Evolutionary conservation across 1,140 invertebrate species (phyloP), one percentile per base, ranked within the genome.

Genomic region (Littorina saxatilis): DNA sequence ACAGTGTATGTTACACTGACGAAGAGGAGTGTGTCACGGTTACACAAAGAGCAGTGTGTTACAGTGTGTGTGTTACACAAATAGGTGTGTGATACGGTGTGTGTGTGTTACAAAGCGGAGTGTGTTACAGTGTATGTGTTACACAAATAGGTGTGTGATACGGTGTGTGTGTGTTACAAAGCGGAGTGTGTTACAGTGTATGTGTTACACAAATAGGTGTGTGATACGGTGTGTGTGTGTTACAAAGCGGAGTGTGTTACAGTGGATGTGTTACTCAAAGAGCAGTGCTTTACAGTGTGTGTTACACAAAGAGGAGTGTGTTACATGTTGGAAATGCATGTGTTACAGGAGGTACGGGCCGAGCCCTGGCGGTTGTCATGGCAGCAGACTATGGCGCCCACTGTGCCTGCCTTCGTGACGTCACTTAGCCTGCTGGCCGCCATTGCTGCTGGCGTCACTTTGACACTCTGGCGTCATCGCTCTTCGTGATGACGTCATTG

Each of bases 211-310:
- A n/a, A n/a, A n/a, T n/a, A n/a, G n/a, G n/a, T 66, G 15, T 5
- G 2, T 66, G 2, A 1, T n/a, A 23, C 61, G 15, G n/a, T 29
- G 11, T 29, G 37, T 43, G 9, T 32, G n/a, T n/a, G n/a, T n/a
- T n/a, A n/a, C n/a, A n/a, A n/a, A n/a, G n/a, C n/a, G n/a, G n/a
- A n/a, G n/a, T n/a, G n/a, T n/a, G n/a, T n/a, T n/a, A 37, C 40
- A 74, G 27, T 74, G 20, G 23, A 29, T 74, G 40, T 68, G 63
- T 13, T 68, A n/a, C n/a, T n/a, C n/a, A n/a, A n/a, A n/a, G n/a
- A n/a, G n/a, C n/a, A 23, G 15, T 5, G 2, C 27, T 0, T 4
- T n/a, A 23, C 61, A 23, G n/a, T 29, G 11, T 29, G 37, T 43
- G 9, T 32, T n/a, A n/a, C n/a, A n/a, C n/a, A n/a, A 20, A n/a